Percentiles rank a stretch among this genome's conserved stretches.
Conservation (phyloP, 2,797 vertebrate genomes). For the Parambassis ranga region DNA sequence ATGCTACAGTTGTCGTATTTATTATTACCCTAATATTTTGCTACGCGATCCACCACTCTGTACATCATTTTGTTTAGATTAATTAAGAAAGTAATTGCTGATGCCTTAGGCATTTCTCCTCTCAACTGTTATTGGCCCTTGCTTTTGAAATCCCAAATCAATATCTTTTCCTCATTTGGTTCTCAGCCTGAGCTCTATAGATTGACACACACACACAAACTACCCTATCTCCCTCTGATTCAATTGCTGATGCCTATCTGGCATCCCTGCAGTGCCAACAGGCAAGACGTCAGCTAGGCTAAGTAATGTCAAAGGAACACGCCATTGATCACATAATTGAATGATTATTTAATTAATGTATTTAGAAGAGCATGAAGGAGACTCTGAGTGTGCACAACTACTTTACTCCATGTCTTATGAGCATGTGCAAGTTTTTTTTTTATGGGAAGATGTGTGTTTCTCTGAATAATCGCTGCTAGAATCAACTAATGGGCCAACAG, state of each 20-base stretch:
- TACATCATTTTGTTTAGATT: slow-evolving; percentile 14
- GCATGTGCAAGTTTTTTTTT: too few species aligned
- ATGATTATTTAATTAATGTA: slow-evolving; percentile 35
- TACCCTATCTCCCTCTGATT: slow-evolving; percentile 28
- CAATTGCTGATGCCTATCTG: slow-evolving; percentile 42
- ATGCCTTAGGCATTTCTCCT: slow-evolving; percentile 46
- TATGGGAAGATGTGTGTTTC: background rate
- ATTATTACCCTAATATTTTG: slow-evolving; percentile 2
- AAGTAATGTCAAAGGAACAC: slow-evolving; percentile 29
- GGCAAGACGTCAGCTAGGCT: slow-evolving; percentile 27
- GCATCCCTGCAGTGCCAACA: slow-evolving; percentile 53
- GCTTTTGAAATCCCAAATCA: slow-evolving; percentile 63
- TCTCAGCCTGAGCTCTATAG: slow-evolving; percentile 31
- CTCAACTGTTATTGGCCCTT: slow-evolving; percentile 39
- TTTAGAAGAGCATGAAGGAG: slow-evolving; percentile 30
- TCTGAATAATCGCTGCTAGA: background rate
- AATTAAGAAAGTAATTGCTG: slow-evolving; percentile 55
- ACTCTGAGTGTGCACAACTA: background rate
- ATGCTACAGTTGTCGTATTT: background rate
- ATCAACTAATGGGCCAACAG: slow-evolving; percentile 11
- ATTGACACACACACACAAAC: slow-evolving; percentile 19
- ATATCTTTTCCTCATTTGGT: slow-evolving; percentile 54
- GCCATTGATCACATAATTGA: slow-evolving; percentile 38
- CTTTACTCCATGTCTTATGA: too few species aligned
- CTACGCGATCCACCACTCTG: background rate